Evolutionary conservation across 37 sponge, comb jelly and placozoan species (phyloP).

Genomic region (Beroe ovata): DNA sequence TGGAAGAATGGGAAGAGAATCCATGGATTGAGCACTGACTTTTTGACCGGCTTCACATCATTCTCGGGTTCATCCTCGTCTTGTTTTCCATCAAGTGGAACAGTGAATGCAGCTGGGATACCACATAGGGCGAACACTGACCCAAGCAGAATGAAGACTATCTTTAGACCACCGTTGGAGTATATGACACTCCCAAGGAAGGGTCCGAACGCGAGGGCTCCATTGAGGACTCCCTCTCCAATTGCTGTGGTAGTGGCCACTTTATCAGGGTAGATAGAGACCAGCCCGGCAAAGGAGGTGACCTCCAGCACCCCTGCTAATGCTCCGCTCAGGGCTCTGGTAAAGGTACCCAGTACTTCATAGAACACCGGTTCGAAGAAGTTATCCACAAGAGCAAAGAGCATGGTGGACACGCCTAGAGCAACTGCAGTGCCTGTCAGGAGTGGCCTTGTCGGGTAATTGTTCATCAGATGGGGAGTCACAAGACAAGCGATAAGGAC

Average conservation of each 20-base stretch:
- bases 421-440: not conserved
- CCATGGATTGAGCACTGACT: constrained; percentile 25
- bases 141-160: not conserved
- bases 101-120: not conserved
- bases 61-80: not conserved
- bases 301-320: constrained; percentile 14
- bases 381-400: not conserved
- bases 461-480: not conserved
- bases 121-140: not conserved
- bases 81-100: not conserved
- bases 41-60: not conserved
- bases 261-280: constrained; percentile 22
- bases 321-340: not conserved
- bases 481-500: not conserved
- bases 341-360: not conserved
- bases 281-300: constrained; percentile 7
- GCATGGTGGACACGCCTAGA: not conserved
- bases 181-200: constrained; percentile 28
- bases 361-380: not conserved
- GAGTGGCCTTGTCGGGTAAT: not conserved
- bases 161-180: not conserved
- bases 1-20: constrained; percentile 19
- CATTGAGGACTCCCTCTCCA: constrained; percentile 46
- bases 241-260: constrained; percentile 34
- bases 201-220: constrained; percentile 48